Evolutionary conservation across 2,888 invertebrate genomes (phyloP).

Genomic region (Ecliptopera silaceata): DNA sequence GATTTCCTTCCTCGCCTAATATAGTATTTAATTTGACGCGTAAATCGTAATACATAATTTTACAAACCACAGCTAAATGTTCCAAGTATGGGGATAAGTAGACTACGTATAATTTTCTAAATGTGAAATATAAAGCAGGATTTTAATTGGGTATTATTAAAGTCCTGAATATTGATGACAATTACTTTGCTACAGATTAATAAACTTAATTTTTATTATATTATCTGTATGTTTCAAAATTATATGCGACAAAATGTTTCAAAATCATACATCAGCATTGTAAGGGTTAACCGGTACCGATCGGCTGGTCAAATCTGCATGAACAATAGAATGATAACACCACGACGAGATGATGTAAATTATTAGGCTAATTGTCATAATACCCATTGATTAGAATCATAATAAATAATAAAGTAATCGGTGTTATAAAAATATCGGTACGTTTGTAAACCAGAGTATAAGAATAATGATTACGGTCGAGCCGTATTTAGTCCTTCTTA

Average conservation of each 20-base stretch:
- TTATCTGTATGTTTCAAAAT: neutral
- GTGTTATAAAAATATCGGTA: conserved; percentile 24
- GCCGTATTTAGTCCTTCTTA: conserved; percentile 1
- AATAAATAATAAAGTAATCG: conserved; percentile 47
- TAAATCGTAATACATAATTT: too few species aligned
- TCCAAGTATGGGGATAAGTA: too few species aligned
- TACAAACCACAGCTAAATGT: too few species aligned
- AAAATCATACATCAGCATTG: conserved; percentile 21
- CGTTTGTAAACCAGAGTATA: neutral
- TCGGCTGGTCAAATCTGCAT: conserved; percentile 43
- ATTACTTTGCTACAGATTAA: neutral
- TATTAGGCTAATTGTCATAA: conserved; percentile 62
- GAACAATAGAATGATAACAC: conserved; percentile 67
- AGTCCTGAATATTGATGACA: neutral
- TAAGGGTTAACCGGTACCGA: conserved; percentile 47
- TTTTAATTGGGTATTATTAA: neutral
- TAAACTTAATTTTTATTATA: neutral
- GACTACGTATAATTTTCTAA: neutral
- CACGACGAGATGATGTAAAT: conserved; percentile 59
- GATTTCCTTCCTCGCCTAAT: conserved; percentile 1
- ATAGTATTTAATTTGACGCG: neutral
- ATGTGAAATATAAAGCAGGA: too few species aligned
- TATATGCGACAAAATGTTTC: neutral
- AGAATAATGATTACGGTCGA: neutral
- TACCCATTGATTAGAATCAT: conserved; percentile 67